Percentiles rank a stretch among this genome's conserved stretches.
Evolutionary conservation across 2,888 invertebrate genomes (phyloP).

Genomic region (Andrena trimmerana): DNA sequence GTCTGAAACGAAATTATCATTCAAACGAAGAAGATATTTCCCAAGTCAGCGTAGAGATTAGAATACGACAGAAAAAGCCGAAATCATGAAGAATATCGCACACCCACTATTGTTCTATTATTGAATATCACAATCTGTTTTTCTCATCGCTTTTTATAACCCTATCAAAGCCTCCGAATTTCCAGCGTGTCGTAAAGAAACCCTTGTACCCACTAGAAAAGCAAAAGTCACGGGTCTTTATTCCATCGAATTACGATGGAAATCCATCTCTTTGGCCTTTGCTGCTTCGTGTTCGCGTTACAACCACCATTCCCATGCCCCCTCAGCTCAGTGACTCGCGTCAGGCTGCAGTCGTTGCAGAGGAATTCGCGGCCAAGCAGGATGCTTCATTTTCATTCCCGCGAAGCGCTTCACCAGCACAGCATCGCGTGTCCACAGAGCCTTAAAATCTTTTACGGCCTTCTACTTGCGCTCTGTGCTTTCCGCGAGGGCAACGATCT

Average conservation of each 20-base stretch:
- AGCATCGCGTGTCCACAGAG: constrained; percentile 65
- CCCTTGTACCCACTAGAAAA: neutral
- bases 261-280: neutral
- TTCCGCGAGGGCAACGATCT: constrained; percentile 70
- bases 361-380: constrained; percentile 1
- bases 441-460: constrained; percentile 71
- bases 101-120: too few relatives aligned
- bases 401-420: constrained; percentile 35
- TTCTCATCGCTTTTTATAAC: too few relatives aligned
- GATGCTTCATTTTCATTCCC: constrained; percentile 62
- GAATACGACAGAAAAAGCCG: too few relatives aligned
- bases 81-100: too few relatives aligned
- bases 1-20: too few relatives aligned
- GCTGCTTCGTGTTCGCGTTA: neutral
- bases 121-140: too few relatives aligned
- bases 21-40: too few relatives aligned
- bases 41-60: too few relatives aligned
- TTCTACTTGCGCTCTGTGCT: constrained; percentile 43
- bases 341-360: neutral
- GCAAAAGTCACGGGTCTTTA: neutral
- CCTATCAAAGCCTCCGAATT: too few relatives aligned
- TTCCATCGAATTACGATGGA: neutral
- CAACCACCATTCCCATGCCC: neutral
- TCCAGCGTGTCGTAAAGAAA: too few relatives aligned
- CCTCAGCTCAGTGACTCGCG: neutral